phyloP scores from a whole-genome alignment of 2,797 vertebrate genomes.

The Myioborus melanocephalus region DNA sequence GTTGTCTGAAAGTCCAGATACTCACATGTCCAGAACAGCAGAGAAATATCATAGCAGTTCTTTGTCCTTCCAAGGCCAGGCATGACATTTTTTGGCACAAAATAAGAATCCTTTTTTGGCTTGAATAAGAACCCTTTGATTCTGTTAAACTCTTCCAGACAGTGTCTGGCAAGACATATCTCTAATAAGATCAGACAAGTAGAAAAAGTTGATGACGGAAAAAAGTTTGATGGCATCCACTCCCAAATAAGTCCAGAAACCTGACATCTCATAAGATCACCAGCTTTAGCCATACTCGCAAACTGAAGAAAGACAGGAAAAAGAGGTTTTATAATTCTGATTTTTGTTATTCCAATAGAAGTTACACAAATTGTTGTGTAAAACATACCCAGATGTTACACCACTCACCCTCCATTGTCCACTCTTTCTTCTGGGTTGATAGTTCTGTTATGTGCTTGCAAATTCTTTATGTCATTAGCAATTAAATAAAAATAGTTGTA shows the following conservation, averaged over 20 bases:
- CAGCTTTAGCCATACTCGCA: neutral
- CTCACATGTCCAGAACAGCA: neutral
- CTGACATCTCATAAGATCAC: neutral
- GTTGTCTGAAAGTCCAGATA: neutral
- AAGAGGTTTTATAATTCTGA: neutral
- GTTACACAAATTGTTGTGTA: neutral
- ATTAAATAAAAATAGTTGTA: neutral
- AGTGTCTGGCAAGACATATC: neutral
- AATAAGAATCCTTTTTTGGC: neutral
- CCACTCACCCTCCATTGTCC: neutral
- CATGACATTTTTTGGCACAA: neutral
- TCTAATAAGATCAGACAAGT: neutral
- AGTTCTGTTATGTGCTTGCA: neutral
- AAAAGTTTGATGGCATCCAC: neutral
- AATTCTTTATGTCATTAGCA: conserved; percentile 1
- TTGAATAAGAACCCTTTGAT: neutral
- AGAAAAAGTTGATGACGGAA: neutral
- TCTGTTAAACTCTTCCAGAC: conserved; percentile 31
- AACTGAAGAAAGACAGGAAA: neutral
- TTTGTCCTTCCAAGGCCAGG: neutral
- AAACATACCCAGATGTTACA: neutral
- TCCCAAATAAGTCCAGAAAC: neutral
- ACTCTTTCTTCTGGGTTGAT: neutral
- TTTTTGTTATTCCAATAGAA: neutral
- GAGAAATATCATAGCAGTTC: neutral